Evolutionary conservation across 2,797 vertebrate genomes (phyloP).

Genomic region (Acrocephalus scirpaceus): DNA sequence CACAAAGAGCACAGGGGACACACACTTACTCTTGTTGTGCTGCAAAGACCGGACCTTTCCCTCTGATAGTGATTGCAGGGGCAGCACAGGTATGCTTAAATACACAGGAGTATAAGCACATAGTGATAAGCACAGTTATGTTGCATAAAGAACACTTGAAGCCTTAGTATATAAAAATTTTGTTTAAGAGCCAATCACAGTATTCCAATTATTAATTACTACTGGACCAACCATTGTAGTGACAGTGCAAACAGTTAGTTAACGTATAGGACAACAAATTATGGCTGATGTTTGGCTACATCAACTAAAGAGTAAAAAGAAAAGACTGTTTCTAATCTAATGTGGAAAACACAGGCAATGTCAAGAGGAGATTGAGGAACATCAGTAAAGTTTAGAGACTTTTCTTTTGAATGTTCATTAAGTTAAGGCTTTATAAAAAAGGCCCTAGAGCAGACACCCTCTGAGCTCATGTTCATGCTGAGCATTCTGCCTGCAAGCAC

Average conservation of each 20-base stretch:
- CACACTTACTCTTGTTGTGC: fast-evolving
- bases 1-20: background rate
- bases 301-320: background rate
- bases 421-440: background rate
- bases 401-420: background rate
- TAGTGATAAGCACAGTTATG: background rate
- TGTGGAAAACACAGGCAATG: background rate
- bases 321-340: background rate
- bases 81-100: background rate
- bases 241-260: background rate
- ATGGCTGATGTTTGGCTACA: background rate
- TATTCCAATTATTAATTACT: background rate
- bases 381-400: background rate
- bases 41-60: background rate
- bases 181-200: background rate
- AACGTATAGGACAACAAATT: background rate
- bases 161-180: background rate
- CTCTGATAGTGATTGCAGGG: fast-evolving
- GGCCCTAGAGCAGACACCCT: background rate
- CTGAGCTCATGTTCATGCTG: background rate
- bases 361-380: background rate
- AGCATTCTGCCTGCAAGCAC: background rate
- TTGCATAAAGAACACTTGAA: background rate
- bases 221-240: background rate
- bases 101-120: background rate